A percentile compares a stretch with the other conserved stretches of the same genome.
These are phyloP conservation scores for Charaxes varanes DNA, from an alignment of 1,140 invertebrate genomes.

Conservation along the genomic window DNA sequence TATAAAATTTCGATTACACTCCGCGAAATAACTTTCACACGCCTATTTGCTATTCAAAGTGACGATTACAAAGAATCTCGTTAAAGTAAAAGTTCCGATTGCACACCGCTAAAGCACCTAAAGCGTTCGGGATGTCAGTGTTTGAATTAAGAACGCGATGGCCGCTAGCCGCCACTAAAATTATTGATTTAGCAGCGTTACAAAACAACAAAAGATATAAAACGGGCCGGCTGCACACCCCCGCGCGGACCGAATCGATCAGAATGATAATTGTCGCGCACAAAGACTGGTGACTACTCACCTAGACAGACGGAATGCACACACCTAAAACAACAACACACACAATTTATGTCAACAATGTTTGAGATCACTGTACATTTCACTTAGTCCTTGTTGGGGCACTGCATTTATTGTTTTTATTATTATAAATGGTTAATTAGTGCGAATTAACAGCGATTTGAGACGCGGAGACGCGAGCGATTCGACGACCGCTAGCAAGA, in stretches of 20 bases:
- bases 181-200: slow-evolving; percentile 69
- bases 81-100: slow-evolving; percentile 21
- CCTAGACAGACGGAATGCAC: slow-evolving; percentile 60
- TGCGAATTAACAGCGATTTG: slow-evolving; percentile 60
- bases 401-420: slow-evolving; percentile 45
- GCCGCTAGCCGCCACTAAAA: slow-evolving; percentile 58
- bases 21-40: slow-evolving; percentile 23
- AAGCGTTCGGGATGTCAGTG: slow-evolving; percentile 27
- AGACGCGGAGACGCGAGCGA: slow-evolving; percentile 61
- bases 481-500: slow-evolving; percentile 66
- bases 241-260: slow-evolving; percentile 67
- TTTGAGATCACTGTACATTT: slow-evolving; percentile 33
- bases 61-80: slow-evolving; percentile 22
- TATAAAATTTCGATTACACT: slow-evolving; percentile 15
- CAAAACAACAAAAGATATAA: slow-evolving; percentile 74
- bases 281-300: slow-evolving; percentile 65
- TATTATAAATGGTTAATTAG: slow-evolving; percentile 61
- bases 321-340: slow-evolving; percentile 61
- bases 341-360: slow-evolving; percentile 46
- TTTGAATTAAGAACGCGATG: slow-evolving; percentile 42
- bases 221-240: slow-evolving; percentile 57
- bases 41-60: slow-evolving; percentile 24
- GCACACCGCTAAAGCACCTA: slow-evolving; percentile 18
- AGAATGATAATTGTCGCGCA: slow-evolving; percentile 72
- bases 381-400: slow-evolving; percentile 33